phyloP scores from a whole-genome alignment of 2,797 vertebrate species.

The Lacerta bilineata region DNA sequence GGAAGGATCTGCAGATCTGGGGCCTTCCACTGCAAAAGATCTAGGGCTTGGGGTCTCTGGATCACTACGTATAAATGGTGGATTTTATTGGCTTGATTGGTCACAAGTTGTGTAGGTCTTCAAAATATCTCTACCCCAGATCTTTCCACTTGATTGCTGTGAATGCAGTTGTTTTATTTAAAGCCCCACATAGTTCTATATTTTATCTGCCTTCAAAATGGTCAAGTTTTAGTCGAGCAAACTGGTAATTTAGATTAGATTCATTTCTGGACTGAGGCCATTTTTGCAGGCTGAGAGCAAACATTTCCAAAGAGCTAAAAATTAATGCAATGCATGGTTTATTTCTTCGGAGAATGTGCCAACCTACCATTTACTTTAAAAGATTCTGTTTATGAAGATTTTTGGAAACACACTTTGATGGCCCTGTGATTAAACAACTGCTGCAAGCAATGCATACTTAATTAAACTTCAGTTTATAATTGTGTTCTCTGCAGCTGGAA shows the following conservation, averaged over 20 bases:
- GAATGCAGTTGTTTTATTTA: neutral
- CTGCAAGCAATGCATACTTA: slow-evolving; percentile 57
- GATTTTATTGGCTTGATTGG: too few species aligned
- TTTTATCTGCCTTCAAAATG: neutral
- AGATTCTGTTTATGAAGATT: slow-evolving; percentile 29
- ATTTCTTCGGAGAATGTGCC: slow-evolving; percentile 42
- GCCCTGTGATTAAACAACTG: slow-evolving; percentile 42
- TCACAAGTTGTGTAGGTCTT: neutral
- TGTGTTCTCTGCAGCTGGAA: slow-evolving; percentile 34
- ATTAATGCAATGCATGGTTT: slow-evolving; percentile 6
- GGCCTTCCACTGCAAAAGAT: too few species aligned
- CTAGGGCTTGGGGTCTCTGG: too few species aligned
- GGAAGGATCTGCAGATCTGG: too few species aligned
- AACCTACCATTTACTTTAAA: slow-evolving; percentile 40
- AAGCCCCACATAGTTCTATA: neutral
- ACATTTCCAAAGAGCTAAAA: slow-evolving; percentile 26
- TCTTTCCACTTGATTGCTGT: neutral
- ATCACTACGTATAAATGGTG: too few species aligned
- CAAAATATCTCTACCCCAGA: neutral
- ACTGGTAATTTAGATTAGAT: fast-evolving
- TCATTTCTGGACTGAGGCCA: neutral
- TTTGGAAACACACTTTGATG: slow-evolving; percentile 54
- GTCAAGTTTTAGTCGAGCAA: neutral
- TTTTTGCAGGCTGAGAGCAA: slow-evolving; percentile 2
- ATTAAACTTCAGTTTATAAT: slow-evolving; percentile 59